Base-by-base conservation (phyloP, 1,140 invertebrate species). In the Odontomachus brunneus region DNA sequence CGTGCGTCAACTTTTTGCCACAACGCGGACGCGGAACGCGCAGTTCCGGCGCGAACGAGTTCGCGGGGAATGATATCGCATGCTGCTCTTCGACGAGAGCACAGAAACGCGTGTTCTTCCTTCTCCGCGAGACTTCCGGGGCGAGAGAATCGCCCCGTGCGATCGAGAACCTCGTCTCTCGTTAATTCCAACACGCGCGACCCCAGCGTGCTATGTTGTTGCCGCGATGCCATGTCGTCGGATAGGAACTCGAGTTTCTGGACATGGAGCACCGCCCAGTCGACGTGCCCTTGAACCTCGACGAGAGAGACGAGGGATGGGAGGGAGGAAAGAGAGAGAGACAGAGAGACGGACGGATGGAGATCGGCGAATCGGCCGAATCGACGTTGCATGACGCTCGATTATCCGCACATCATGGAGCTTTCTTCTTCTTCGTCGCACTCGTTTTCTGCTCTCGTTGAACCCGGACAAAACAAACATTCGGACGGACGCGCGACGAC, bases 401-500 rank as follows among this genome's bases (percentile, higher is more conserved):
- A 88, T 90, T 88, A 90, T 87, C 76, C 55, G 62, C 85, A 74
- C 73, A 72, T 74, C 17, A 22, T 22, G 33, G 53, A 66, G 26
- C n/a, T 53, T 65, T 85, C 60, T 87, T 85, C 87, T 44, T 44
- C 38, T 82, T 22, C 48, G 19, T 12, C 26, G 2, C 38, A 12
- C 44, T n/a, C 12, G 26, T 49, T 51, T 38, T 87, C 67, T 82
- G 14, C 24, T 26, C 67, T 38, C 57, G 33, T 74, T 73, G 51
- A 67, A 24, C 38, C 51, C 11, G 53, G 33, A 17, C 44, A 84
- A 89, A 87, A 88, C 88, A 90, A 91, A 91, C 91, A 91, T 92
- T 91, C 90, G 89, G 71, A 90, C 74, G 51, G 71, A 90, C 76
- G 49, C 60, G 65, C 83, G 55, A 49, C 7, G 78, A 62, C 73